phyloP scores from a whole-genome alignment of 1,140 invertebrate genomes.

The Drosophila seguyi region DNA sequence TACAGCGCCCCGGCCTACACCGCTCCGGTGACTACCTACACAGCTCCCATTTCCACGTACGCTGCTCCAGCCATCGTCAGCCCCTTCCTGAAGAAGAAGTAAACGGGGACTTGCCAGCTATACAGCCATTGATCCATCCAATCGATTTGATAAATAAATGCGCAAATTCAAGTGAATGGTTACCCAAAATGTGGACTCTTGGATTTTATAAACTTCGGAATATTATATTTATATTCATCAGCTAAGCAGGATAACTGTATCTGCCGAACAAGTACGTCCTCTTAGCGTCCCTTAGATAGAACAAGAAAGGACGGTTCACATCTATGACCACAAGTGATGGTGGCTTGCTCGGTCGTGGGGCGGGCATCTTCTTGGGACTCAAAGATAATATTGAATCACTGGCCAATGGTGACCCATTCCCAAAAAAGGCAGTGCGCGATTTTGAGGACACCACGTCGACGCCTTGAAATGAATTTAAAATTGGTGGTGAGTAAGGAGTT shows the following conservation, averaged over 20 bases:
- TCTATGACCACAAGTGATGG: not conserved
- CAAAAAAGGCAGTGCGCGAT: not conserved
- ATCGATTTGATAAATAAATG: conserved; percentile 44
- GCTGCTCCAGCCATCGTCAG: conserved; percentile 69
- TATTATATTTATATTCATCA: not conserved
- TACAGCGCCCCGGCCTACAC: conserved; percentile 59
- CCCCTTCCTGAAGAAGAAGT: conserved; percentile 79
- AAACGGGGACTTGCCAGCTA: conserved; percentile 12
- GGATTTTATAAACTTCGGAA: not conserved
- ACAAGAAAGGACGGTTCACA: conserved; percentile 21
- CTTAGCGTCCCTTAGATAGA: not conserved
- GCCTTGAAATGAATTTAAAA: not conserved
- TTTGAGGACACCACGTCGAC: not conserved
- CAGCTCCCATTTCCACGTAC: conserved; percentile 52
- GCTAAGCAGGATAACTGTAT: not conserved
- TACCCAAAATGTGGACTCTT: not conserved
- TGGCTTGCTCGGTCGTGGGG: accelerated
- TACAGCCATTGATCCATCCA: not conserved
- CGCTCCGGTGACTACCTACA: conserved; percentile 54
- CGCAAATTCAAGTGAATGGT: conserved; percentile 13
- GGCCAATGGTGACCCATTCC: not conserved
- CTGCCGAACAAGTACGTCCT: conserved; percentile 10
- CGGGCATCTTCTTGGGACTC: too few relatives aligned
- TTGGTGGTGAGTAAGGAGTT: not conserved
- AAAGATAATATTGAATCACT: not conserved